Evolutionary conservation across 2,888 invertebrate genomes (phyloP), one percentile per base, ranked within the genome.

Genomic region (Dysmachus trigonus): DNA sequence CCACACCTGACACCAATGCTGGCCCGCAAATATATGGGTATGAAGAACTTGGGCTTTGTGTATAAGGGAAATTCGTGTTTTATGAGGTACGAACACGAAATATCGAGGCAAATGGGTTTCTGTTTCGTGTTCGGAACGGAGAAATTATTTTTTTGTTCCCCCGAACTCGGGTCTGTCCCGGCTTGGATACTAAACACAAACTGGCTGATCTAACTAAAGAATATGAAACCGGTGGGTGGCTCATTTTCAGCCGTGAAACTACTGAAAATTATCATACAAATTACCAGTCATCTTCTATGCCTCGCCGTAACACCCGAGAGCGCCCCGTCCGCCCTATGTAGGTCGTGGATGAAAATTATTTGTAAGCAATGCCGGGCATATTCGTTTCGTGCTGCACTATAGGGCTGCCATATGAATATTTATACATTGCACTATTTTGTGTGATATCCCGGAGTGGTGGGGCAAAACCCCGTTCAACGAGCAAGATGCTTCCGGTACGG

Each of bases 1-100:
- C 22, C 62, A 41, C 62, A 76, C 76, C 33, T 76, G 76, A 51
- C n/a, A 79, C 51, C 27, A 22, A 7, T 27, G 13, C 41, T 41
- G 41, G 33, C 62, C 53, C 38, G 27, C 38, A 82, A 15, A 82
- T 22, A 82, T 51, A 47, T 79, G 31, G 7, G 31, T 79, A 31
- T 62, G 22, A 62, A 22, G 30, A 53, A 15, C 38, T 10, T n/a
- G 2, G 35, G 47, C 84, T 31, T 31, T 41, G 82, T 41, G 82
- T 74, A 71, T 62, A 47, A 27, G 82, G 53, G 71, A 83, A 87
- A 87, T 86, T 85, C 86, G 79, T 87, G 86, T 86, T 85, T 87
- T 87, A 87, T 87, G 87, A 87, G 87, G 85, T 87, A 85, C 85
- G 85, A 87, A 87, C 87, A 87, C 87, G 87, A 71, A 82, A 87